phyloP scores from a whole-genome alignment of 2,888 invertebrate genomes.

The Xestia sexstrigata region DNA sequence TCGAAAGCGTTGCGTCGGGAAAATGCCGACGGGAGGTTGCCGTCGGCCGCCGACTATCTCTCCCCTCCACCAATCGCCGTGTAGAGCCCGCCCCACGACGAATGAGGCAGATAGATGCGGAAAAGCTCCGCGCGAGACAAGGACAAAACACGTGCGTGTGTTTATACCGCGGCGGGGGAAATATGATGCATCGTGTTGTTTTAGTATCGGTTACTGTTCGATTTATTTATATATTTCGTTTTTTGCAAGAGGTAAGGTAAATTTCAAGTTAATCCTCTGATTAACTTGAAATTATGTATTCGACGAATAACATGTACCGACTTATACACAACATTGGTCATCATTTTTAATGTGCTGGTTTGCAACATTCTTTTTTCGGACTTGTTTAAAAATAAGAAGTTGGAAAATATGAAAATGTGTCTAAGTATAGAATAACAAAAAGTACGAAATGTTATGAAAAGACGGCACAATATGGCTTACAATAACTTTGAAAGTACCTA shows the following conservation, averaged over 20 bases:
- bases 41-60: conserved; percentile 84
- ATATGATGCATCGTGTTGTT: conserved; percentile 90
- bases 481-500: conserved; percentile 51
- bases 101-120: conserved; percentile 75
- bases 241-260: conserved; percentile 81
- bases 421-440: conserved; percentile 12
- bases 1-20: conserved; percentile 86
- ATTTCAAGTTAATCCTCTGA: no score
- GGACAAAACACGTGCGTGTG: conserved; percentile 82
- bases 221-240: conserved; percentile 85
- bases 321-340: conserved; percentile 36
- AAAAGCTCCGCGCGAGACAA: conserved; percentile 75
- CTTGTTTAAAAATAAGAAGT: conserved; percentile 15
- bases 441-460: conserved; percentile 32
- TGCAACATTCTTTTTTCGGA: conserved; percentile 15
- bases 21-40: conserved; percentile 87
- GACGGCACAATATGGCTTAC: conserved; percentile 37
- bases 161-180: conserved; percentile 84
- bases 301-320: conserved; percentile 42
- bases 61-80: conserved; percentile 86
- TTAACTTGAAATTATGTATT: conserved; percentile 75
- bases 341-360: conserved; percentile 20
- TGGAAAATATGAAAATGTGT: conserved; percentile 18
- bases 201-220: conserved; percentile 88
- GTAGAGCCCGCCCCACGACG: conserved; percentile 84